Evolutionary conservation across 2,888 invertebrate genomes (phyloP).

Genomic region (Bembecia ichneumoniformis): DNA sequence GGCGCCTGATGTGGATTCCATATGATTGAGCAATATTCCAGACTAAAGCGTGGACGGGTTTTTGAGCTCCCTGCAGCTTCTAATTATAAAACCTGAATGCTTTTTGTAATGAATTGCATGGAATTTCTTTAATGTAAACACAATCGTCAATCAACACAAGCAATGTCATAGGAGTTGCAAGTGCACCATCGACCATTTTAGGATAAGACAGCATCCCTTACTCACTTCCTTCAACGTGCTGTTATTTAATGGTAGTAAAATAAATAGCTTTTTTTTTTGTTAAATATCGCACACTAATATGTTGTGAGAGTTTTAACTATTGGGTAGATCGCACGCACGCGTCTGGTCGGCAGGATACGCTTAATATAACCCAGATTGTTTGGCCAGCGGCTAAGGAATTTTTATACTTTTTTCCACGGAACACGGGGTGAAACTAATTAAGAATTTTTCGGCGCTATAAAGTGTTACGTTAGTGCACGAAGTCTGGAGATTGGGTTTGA

Average conservation of each 20-base stretch:
- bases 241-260: background rate
- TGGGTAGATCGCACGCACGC: conserved; percentile 25
- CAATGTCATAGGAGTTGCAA: too few species aligned
- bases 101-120: too few species aligned
- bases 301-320: conserved; percentile 11
- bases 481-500: conserved; percentile 6
- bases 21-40: too few species aligned
- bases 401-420: conserved; percentile 18
- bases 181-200: too few species aligned
- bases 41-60: too few species aligned
- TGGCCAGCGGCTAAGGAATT: conserved; percentile 24
- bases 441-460: conserved; percentile 20
- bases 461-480: conserved; percentile 2
- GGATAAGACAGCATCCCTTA: too few species aligned
- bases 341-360: conserved; percentile 35
- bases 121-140: too few species aligned
- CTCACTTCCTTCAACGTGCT: too few species aligned
- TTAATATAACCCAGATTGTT: conserved; percentile 37
- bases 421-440: conserved; percentile 32
- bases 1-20: too few species aligned
- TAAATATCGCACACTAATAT: conserved; percentile 14
- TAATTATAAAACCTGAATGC: too few species aligned
- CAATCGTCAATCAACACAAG: too few species aligned
- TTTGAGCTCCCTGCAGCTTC: too few species aligned
- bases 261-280: background rate